Evolutionary conservation across 2,888 invertebrate species (phyloP), one percentile per base, ranked within the genome.

Genomic region (Anarsia innoxiella): DNA sequence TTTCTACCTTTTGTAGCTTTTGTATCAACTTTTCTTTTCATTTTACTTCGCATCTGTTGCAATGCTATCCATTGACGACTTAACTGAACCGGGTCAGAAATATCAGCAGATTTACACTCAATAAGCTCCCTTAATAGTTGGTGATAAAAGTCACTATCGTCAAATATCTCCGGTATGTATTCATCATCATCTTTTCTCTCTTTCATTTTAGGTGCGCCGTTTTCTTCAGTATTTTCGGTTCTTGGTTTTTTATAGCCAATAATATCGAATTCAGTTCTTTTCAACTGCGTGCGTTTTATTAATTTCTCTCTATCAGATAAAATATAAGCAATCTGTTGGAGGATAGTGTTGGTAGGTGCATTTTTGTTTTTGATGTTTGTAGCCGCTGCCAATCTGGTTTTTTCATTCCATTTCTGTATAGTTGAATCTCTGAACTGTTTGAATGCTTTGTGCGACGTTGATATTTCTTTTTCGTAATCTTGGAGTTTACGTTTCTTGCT

Each of bases 71-170:
- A 97, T 59, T 97, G 96, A 48, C 93, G 89, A 62, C 94, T 93
- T 28, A 97, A 86, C 53, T 94, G 93, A 5, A 93, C 87, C 0
- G 96, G 94, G 78, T 95, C 96, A 0, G 91, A 91, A 6, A 93
- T 88, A 56, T 92, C 91, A 2, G 91, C 89, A 0, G 95, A 92
- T 74, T 97, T 97, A 47, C 92, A 91, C 67, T 98, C 96, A 45
- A 99, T 97, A 25, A 99, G 80, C 68, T 98, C 97, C 45, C 95
- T 86, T 28, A 99, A 78, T 37, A 97, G 84, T 58, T 96, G 95
- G 71, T 97, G 97, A 73, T 99, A 99, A 70, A 99, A 99, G 66
- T 99, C 99, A 56, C 93, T 94, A 63, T 99, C 99, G 69, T 99
- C 97, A 78, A 95, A 99, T 56, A 98, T 93, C 77, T 98, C 94